Base-by-base conservation (phyloP, 2,888 invertebrate genomes). In the Ommatoiulus sabulosus region DNA sequence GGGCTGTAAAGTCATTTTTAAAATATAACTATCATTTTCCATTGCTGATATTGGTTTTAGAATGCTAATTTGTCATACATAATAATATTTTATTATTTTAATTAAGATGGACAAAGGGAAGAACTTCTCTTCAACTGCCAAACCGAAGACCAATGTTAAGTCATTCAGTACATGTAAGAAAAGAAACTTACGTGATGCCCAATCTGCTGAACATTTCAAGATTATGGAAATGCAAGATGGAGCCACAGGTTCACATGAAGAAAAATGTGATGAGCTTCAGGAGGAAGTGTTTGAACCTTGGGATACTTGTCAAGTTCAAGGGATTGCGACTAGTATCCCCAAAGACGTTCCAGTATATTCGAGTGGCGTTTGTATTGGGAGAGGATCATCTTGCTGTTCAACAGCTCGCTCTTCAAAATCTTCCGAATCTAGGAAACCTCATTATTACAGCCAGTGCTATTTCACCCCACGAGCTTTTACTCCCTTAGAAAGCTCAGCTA, bases 61-160 rank as follows among this genome's bases (percentile, higher is more conserved):
- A 2, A 35, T 35, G 35, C 0, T 35, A 35, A 35, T 35, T 35
- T 35, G 35, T 35, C 15, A 15, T 15, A 15, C 12, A 52, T 52
- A 80, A 43, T 4, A 7, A 35, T 3, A 35, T 80, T 35, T 80
- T 15, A 80, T 35, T 80, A 24, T 24, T 80, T 80, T 12, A 35
- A 24, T 80, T 80, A 80, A 87, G 87, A 87, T 87, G 87, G 87
- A 87, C 48, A 52, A 87, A 48, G 24, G 87, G 20, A 52, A 43
- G 17, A 46, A 87, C n/a, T 87, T 87, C n/a, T 87, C 87, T 8
- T n/a, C 52, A 52, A 46, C 52, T 52, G 15, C 46, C 8, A 46
- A 87, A 43, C 43, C 24, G 87, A 63, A 52, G 52, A 44, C 52
- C 87, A 87, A 52, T 12, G 20, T 4, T 57, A 46, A n/a, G 6